Evolutionary conservation across 2,113 vertebrate genomes (phyloP), one percentile per base, ranked within the genome.

Genomic region (Stictonetta naevosa): DNA sequence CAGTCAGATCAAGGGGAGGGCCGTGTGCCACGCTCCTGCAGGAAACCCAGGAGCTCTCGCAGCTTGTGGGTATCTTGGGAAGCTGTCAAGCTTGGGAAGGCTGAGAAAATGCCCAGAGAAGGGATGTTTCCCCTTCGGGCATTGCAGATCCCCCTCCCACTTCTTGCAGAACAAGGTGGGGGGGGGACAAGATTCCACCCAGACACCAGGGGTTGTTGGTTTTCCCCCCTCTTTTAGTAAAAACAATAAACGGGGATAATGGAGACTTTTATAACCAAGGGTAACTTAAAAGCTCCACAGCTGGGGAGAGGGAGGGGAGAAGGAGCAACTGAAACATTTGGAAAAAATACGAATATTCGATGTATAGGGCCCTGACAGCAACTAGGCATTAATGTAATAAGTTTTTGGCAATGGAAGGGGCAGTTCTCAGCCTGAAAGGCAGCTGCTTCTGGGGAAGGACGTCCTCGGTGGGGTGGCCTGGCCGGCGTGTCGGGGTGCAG

Each of bases 401-500:
- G 40, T 13, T 40, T 67, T 42, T 2, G 1, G 3, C 56, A 67
- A 55, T 10, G 7, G 33, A 48, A 56, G 29, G 77, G 10, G 13
- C 48, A 50, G n/a, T 5, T 56, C 11, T 82, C n/a, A 52, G 48
- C 46, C 50, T 23, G 31, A 55, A 87, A 52, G 0, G 4, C 53
- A 79, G 78, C 67, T 3, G 0, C 16, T 19, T 20, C 31, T 63
- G 48, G 53, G 59, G 33, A 77, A 58, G n/a, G 52, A 62, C 52
- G 33, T 17, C 22, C 33, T 62, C 53, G 25, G 52, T 1, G 1
- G 31, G 31, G 18, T 52, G 29, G 19, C 71, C 25, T 36, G 76
- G 34, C 34, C 17, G 31, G 73, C 23, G 19, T 0, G 0, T 17
- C 0, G 1, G 13, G 23, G 21, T 13, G 62, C 21, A 34, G 50